Evolutionary conservation across 2,888 invertebrate genomes (phyloP), one percentile per base, ranked within the genome.

Genomic region (Therioaphis trifolii): DNA sequence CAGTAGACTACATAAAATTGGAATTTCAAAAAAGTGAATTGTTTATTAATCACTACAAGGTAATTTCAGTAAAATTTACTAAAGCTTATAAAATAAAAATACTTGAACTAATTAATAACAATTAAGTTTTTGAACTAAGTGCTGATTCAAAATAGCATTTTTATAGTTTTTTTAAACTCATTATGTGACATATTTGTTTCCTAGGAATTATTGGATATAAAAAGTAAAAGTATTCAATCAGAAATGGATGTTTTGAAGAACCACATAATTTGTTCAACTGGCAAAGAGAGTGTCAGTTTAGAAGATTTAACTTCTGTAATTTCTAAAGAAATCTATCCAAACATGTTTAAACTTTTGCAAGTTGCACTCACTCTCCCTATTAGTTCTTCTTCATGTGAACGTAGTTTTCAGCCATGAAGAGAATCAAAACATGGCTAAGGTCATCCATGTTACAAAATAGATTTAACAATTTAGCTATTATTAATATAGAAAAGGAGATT

Each of bases 291-390:
- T 68, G 7, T 68, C 9, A 14, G 27, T 18, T 3, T 68, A 35
- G 68, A n/a, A n/a, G 68, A 68, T 27, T 18, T 68, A 5, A 18
- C 27, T 18, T 24, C 21, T 27, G 21, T 24, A 27, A 35, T 68
- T 4, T 4, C 21, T 24, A 68, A 35, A 35, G 35, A 35, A 35
- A 7, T 35, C 3, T 68, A 27, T 35, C 68, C 29, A 27, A 72
- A 72, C n/a, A 43, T 71, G 24, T 71, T 5, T 46, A 43, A 43
- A n/a, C 72, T 71, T 43, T 71, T 71, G 24, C 72, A 71, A 71
- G 72, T 71, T 4, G 72, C 72, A n/a, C 24, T 71, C 18, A 71
- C 72, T n/a, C 72, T 71, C 35, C 72, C 72, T 7, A 71, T 71
- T 24, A 71, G 72, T 43, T 71, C 72, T n/a, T 40, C 72, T n/a